Evolutionary conservation across 64 coral and sea anemone genomes (phyloP).

Genomic region (Anthopleura sola): DNA sequence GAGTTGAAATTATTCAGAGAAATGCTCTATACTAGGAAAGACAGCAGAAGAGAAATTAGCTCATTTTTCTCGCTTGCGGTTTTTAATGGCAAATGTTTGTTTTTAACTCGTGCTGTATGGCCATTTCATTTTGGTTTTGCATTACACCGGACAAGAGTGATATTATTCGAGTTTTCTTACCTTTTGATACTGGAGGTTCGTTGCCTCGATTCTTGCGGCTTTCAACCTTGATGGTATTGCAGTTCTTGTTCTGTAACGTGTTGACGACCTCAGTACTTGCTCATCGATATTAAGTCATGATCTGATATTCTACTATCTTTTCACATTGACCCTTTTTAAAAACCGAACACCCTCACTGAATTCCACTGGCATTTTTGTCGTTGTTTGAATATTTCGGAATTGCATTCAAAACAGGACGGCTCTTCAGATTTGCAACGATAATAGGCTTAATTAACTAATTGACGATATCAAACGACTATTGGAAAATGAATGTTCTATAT

Average conservation of each 20-base stretch:
- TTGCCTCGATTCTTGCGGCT: too few species aligned
- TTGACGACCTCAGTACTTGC: background rate
- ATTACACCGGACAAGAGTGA: too few species aligned
- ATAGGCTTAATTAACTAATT: conserved; percentile 6
- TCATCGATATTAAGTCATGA: background rate
- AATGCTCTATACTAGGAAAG: background rate
- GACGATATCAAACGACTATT: background rate
- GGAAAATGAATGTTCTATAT: background rate
- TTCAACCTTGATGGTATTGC: background rate
- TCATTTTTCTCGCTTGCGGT: too few species aligned
- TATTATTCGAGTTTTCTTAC: background rate
- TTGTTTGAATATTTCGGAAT: background rate
- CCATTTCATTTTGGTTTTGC: too few species aligned
- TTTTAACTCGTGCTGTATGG: too few species aligned
- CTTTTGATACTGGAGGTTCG: background rate
- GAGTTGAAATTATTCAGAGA: background rate
- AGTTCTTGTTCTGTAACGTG: background rate
- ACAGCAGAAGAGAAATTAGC: background rate
- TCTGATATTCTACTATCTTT: conserved; percentile 2
- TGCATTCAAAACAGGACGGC: background rate
- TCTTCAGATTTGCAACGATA: conserved; percentile 1
- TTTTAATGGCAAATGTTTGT: too few species aligned
- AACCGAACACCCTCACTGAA: background rate
- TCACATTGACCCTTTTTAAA: conserved; percentile 1
- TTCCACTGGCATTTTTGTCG: background rate